These are phyloP conservation scores for Clinocottus analis DNA, from an alignment of 2,113 vertebrate genomes.

Conservation along the genomic window DNA sequence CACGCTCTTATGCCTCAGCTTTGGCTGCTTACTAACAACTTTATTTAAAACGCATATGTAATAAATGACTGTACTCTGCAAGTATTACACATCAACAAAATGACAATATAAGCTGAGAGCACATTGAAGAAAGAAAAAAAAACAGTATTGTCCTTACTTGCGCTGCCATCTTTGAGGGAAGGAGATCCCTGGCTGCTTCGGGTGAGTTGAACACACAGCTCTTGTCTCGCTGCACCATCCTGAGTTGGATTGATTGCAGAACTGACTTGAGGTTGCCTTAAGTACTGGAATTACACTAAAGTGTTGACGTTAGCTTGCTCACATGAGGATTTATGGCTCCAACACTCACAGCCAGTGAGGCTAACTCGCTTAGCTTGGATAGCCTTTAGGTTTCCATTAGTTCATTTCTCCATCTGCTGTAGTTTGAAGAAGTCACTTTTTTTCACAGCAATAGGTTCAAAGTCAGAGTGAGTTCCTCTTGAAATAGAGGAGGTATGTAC, in stretches of 20 bases:
- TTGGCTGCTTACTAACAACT: neutral
- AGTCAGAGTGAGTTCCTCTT: conserved; percentile 11
- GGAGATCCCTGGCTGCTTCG: conserved; percentile 21
- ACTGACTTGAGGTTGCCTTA: conserved; percentile 48
- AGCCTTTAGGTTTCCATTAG: conserved; percentile 31
- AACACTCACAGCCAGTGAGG: conserved; percentile 12
- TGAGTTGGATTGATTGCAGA: conserved; percentile 40
- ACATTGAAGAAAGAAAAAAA: neutral
- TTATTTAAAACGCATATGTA: neutral
- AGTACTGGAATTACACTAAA: conserved; percentile 45
- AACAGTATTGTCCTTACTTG: neutral
- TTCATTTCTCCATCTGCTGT: conserved; percentile 13
- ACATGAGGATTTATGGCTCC: conserved; percentile 37
- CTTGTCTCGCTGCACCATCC: conserved; percentile 25
- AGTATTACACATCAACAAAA: neutral
- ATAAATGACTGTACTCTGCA: neutral
- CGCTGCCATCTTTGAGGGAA: neutral
- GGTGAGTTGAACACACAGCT: neutral
- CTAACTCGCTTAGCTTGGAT: conserved; percentile 24
- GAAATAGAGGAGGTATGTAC: neutral
- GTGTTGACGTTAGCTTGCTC: conserved; percentile 49
- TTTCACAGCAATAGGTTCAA: conserved; percentile 1
- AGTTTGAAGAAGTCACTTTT: conserved; percentile 19
- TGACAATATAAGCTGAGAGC: neutral
- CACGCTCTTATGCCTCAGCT: neutral